These are phyloP conservation scores for Incurvaria masculella DNA, from an alignment of 2,888 invertebrate species.

Conservation along the genomic window DNA sequence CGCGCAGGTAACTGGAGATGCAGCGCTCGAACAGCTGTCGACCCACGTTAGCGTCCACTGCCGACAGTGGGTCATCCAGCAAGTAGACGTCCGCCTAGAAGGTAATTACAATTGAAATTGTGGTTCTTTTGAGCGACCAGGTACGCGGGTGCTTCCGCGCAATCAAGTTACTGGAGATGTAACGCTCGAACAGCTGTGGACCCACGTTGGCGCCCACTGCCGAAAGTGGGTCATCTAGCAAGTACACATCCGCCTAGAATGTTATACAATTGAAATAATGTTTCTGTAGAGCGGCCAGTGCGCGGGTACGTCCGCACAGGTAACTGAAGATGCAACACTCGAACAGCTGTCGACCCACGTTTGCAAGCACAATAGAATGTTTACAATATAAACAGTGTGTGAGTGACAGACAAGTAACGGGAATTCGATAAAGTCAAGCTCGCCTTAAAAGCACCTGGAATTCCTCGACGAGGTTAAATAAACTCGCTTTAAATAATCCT, in stretches of 20 bases:
- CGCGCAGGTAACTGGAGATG: conserved; percentile 62
- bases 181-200: conserved; percentile 73
- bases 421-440: conserved; percentile 59
- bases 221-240: conserved; percentile 83
- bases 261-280: conserved; percentile 70
- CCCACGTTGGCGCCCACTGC: conserved; percentile 83
- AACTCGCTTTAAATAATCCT: no score
- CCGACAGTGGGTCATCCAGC: conserved; percentile 83
- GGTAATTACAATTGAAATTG: conserved; percentile 65
- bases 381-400: conserved; percentile 10
- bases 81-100: conserved; percentile 75
- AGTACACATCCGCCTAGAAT: conserved; percentile 71
- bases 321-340: conserved; percentile 71
- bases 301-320: conserved; percentile 61
- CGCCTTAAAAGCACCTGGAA: background rate
- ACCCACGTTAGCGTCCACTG: conserved; percentile 80
- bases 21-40: conserved; percentile 76
- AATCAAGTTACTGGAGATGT: conserved; percentile 63
- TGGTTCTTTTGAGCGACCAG: conserved; percentile 88
- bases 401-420: background rate
- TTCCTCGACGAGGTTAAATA: no score
- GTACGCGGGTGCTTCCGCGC: conserved; percentile 64
- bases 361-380: conserved; percentile 78
- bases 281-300: conserved; percentile 85
- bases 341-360: conserved; percentile 75